Evolutionary conservation across 2,113 vertebrate species (phyloP), one percentile per base, ranked within the genome.

Genomic region (Notechis scutatus): DNA sequence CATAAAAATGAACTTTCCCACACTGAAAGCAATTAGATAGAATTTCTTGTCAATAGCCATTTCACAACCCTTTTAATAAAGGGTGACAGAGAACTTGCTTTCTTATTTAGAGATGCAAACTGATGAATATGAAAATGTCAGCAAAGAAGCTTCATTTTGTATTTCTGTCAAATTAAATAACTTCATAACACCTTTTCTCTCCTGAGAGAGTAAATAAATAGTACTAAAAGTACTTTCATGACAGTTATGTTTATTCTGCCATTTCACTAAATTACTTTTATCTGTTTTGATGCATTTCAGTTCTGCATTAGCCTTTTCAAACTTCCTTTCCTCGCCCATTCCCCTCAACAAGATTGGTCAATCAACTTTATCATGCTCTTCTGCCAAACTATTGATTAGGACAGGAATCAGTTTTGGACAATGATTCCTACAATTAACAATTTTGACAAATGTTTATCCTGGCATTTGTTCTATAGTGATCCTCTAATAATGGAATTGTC

Each of bases 121-220:
- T 85, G 8, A 92, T 57, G 64, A 89, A 57, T 7, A 29, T 89
- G 42, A 50, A 34, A 47, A 21, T 34, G 26, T 21, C 1, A 81
- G 15, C 14, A 24, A 81, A 89, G 15, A 74, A 14, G 0, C 52
- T 39, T 69, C 29, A 4, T 81, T 92, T 92, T 92, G 29, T 91
- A 18, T 85, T 57, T 55, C 81, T 90, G 88, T 26, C 15, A 91
- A 93, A 94, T 92, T 64, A 54, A 74, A 88, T 91, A 8, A 23
- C 20, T 85, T 24, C 54, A 64, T 90, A 90, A 94, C 34, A 15
- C 24, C 0, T 86, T 93, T 15, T 23, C 56, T 94, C 57, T 93
- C 61, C 87, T 29, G 88, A 24, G 10, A 90, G 29, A 87, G 45
- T 91, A 91, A 87, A 93, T 90, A 64, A 57, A 87, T 24, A 69